Conservation (phyloP, 2,113 vertebrate species). For the Bujurquina vittata region DNA sequence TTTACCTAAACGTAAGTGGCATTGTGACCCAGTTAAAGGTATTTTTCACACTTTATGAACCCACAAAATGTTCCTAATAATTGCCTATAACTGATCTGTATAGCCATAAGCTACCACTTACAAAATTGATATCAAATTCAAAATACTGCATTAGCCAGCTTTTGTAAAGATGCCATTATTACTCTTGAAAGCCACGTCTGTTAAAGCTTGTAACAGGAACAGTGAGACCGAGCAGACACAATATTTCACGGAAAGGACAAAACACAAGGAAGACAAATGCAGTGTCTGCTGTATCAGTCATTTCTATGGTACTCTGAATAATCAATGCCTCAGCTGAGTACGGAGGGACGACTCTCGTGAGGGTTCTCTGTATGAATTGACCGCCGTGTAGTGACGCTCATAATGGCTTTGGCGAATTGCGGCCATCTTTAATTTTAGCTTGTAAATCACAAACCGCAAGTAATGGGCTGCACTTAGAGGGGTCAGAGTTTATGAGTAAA, state of each 20-base stretch:
- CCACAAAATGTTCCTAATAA: background rate
- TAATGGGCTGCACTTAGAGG: constrained; percentile 60
- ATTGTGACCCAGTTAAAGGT: background rate
- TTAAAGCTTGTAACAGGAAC: background rate
- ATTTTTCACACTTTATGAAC: constrained; percentile 1
- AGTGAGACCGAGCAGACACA: background rate
- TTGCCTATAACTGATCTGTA: background rate
- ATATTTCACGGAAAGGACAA: constrained; percentile 1
- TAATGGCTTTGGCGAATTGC: constrained; percentile 36
- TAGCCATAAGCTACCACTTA: background rate
- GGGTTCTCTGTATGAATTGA: constrained; percentile 27
- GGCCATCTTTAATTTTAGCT: constrained; percentile 48
- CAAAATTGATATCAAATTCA: background rate
- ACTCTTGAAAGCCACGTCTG: background rate
- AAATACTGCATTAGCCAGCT: background rate
- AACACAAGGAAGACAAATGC: constrained; percentile 30
- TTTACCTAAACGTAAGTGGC: background rate
- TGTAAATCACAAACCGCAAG: constrained; percentile 50
- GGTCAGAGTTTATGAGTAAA: constrained; percentile 56
- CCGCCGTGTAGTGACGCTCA: constrained; percentile 7
- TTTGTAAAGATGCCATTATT: background rate
- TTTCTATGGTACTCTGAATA: constrained; percentile 27
- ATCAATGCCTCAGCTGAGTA: constrained; percentile 43
- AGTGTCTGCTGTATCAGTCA: constrained; percentile 23
- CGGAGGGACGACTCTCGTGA: constrained; percentile 31